Conservation (phyloP, 1,140 invertebrate genomes). For the Diabrotica undecimpunctata region DNA sequence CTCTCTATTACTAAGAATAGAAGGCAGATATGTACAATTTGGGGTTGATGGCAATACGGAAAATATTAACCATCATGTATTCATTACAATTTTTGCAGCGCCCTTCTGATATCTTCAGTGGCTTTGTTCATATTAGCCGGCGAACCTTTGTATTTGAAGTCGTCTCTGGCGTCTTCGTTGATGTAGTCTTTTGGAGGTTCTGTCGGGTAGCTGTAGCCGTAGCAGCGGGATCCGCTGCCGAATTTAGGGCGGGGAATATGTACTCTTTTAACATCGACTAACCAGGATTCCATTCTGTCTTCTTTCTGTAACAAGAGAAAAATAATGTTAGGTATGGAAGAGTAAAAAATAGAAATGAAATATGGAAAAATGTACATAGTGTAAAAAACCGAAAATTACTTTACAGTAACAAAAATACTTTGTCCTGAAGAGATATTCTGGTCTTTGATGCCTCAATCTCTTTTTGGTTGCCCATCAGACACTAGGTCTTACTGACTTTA, state of each 20-base stretch:
- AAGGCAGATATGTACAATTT: no score
- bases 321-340: background rate
- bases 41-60: no score
- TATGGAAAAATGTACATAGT: background rate
- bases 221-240: conserved; percentile 50
- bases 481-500: no score
- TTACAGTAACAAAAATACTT: no score
- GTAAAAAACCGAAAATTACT: no score
- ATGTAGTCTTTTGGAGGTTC: conserved; percentile 65
- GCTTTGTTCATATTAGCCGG: conserved; percentile 62
- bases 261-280: conserved; percentile 76
- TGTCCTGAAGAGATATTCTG: no score
- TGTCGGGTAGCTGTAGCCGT: conserved; percentile 49
- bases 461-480: no score
- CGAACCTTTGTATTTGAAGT: conserved; percentile 45
- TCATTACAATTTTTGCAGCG: conserved; percentile 67
- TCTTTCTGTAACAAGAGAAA: conserved; percentile 10
- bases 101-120: conserved; percentile 67
- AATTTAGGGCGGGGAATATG: conserved; percentile 81
- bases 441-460: no score
- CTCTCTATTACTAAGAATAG: no score
- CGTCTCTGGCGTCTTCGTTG: conserved; percentile 51
- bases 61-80: background rate
- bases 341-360: background rate
- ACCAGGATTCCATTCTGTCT: conserved; percentile 70